Conservation (phyloP, 2,113 vertebrate species). For the Asarcornis scutulata region DNA sequence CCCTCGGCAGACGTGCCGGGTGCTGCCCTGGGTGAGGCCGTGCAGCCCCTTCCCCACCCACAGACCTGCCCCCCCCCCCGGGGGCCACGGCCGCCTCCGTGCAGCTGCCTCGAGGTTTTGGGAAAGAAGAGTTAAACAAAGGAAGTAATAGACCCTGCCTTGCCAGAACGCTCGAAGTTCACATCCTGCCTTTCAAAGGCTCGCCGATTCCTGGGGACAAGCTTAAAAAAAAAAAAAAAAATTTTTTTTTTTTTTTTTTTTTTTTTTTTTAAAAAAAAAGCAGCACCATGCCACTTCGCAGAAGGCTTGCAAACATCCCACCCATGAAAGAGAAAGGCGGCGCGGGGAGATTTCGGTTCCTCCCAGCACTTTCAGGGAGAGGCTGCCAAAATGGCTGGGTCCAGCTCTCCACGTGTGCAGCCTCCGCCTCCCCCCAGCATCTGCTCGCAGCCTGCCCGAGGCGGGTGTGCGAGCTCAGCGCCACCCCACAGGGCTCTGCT, state of each 20-base stretch:
- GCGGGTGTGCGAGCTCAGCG: fast-evolving
- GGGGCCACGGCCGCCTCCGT: background rate
- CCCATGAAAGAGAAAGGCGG: background rate
- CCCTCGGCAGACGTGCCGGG: background rate
- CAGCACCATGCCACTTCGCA: background rate
- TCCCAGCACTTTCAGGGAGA: background rate
- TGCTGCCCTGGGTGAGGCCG: background rate
- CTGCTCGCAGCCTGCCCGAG: background rate
- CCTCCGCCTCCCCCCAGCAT: background rate
- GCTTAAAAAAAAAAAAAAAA: background rate
- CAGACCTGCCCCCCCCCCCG: background rate
- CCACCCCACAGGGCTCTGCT: fast-evolving
- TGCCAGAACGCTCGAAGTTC: background rate
- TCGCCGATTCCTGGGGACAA: background rate
- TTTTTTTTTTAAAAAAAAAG: background rate
- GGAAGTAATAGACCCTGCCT: background rate
- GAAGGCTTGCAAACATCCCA: background rate
- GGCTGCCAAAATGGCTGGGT: background rate
- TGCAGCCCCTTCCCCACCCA: fast-evolving
- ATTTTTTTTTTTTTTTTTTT: background rate
- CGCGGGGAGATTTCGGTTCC: background rate
- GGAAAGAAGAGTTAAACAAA: background rate
- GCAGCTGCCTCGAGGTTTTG: fast-evolving
- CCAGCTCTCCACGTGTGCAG: background rate
- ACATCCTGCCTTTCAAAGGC: constrained; percentile 15